Base-by-base conservation (phyloP, 2,888 invertebrate genomes). In the Nineta flava region DNA sequence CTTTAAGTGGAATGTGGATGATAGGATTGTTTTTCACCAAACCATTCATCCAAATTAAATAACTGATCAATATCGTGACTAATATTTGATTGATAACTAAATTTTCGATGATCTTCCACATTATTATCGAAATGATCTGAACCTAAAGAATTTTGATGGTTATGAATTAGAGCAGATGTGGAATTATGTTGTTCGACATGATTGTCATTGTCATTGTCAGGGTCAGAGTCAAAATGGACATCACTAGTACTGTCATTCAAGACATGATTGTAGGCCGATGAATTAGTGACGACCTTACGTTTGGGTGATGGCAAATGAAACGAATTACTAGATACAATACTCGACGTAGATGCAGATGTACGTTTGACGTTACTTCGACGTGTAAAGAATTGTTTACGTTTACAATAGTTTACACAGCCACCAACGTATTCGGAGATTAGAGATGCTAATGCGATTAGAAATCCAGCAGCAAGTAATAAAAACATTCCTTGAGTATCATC, bases 401-500 rank as follows among this genome's bases (percentile, higher is more conserved):
- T 65, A 56, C 80, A 81, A 57, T 73, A 72, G 57, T 73, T 75
- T 0, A 79, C 69, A 52, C 80, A 79, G 2, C 83, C 82, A 16
- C 82, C 81, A 59, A 83, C 75, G 68, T 78, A 79, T 68, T 87
- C 87, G 0, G 81, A 77, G 12, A 79, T 56, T 9, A 86, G 65
- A 3, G 77, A 75, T 3, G 75, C 66, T 0, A 71, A 73, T 4
- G 79, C 85, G 21, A 81, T 60, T 0, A 81, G 59, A 59, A 82
- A 81, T 0, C 87, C 87, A 41, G 78, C 74, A 5, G 71, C 82
- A 55, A 87, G 68, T 1, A 87, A 69, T 3, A 87, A 64, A 59
- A 86, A 87, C 83, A 86, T 87, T 9, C 87, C 87, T 65, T 85
- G 84, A 0, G 84, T 85, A 54, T 87, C 87, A 58, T 83, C 85